Conservation (phyloP, 1,140 invertebrate species). For the Episyrphus balteatus region DNA sequence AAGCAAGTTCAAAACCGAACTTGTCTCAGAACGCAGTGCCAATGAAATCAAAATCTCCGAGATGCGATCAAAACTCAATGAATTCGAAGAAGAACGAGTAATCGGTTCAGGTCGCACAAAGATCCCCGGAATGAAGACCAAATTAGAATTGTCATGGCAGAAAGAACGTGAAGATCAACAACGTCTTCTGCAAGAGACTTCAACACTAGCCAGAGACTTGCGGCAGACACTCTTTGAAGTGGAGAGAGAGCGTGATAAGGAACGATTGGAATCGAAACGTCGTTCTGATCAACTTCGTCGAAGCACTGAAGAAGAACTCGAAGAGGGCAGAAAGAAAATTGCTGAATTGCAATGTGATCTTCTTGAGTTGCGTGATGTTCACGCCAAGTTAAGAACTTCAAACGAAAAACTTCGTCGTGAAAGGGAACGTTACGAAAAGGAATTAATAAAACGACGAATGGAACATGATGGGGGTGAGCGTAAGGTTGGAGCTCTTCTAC, state of each 20-base stretch:
- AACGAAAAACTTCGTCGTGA: conserved; percentile 82
- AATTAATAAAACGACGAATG: conserved; percentile 54
- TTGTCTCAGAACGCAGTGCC: conserved; percentile 76
- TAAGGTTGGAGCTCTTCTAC: conserved; percentile 44
- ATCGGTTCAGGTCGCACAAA: conserved; percentile 69
- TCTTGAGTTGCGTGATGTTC: conserved; percentile 76
- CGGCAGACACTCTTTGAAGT: conserved; percentile 78
- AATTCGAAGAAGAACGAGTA: conserved; percentile 76
- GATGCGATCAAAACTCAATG: conserved; percentile 83
- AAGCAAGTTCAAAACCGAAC: conserved; percentile 78
- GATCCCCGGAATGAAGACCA: conserved; percentile 71
- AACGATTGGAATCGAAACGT: conserved; percentile 73
- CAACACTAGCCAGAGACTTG: conserved; percentile 78
- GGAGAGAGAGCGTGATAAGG: conserved; percentile 79
- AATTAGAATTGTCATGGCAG: conserved; percentile 90
- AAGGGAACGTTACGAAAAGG: conserved; percentile 71
- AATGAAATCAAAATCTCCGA: conserved; percentile 82
- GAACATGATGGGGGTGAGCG: conserved; percentile 39
- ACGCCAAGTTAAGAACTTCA: conserved; percentile 82
- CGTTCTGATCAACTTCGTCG: conserved; percentile 75
- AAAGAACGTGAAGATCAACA: conserved; percentile 91
- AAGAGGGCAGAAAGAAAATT: conserved; percentile 74
- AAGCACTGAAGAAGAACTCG: conserved; percentile 75
- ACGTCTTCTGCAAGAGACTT: conserved; percentile 77
- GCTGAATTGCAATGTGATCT: conserved; percentile 75